phyloP scores from a whole-genome alignment of 2,113 vertebrate genomes.

The Cercopithecus mona region DNA sequence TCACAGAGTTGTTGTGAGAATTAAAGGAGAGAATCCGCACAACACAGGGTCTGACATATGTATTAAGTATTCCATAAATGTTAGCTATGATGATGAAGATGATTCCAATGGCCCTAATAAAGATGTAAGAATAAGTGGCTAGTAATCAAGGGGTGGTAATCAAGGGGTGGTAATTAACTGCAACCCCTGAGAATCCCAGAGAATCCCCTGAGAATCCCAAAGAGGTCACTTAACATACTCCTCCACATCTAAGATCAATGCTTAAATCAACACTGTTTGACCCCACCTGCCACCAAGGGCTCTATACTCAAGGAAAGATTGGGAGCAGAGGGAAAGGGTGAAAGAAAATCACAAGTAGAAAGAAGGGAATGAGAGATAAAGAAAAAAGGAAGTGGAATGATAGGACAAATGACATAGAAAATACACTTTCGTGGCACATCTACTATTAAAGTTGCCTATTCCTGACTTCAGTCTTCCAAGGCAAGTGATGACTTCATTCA shows the following conservation, averaged over 20 bases:
- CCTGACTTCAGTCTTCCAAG: neutral
- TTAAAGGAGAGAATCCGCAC: neutral
- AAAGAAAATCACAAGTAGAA: neutral
- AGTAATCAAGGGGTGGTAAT: neutral
- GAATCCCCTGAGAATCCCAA: neutral
- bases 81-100: neutral
- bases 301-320: neutral
- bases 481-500: neutral
- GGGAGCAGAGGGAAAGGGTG: neutral
- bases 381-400: neutral
- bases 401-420: neutral
- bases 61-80: neutral
- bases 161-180: neutral
- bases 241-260: neutral
- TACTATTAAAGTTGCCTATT: neutral
- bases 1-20: neutral
- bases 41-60: neutral
- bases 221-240: neutral
- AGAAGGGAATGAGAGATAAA: neutral
- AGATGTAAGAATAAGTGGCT: neutral
- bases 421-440: neutral
- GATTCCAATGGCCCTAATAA: slow-evolving; percentile 15
- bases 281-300: neutral
- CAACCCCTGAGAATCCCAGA: neutral
- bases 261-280: neutral